Evolutionary conservation across 2,113 vertebrate genomes (phyloP).

Genomic region (Cephalopholis sonnerati): DNA sequence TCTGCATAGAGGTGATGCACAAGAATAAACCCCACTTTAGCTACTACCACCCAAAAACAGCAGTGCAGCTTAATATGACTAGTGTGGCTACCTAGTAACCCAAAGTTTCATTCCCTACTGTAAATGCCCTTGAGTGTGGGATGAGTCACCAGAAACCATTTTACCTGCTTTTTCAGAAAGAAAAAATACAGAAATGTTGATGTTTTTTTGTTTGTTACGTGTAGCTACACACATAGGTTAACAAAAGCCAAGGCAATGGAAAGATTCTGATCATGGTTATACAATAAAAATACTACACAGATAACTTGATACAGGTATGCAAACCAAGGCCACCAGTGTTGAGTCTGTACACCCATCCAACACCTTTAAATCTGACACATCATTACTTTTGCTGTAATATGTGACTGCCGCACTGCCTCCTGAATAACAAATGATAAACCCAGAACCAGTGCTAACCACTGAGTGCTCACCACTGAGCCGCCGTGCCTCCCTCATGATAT

Average conservation of each 20-base stretch:
- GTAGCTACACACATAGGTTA: background rate
- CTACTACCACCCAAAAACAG: too few relatives aligned
- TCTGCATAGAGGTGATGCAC: too few relatives aligned
- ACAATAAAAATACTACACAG: background rate
- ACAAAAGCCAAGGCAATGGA: background rate
- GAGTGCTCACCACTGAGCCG: background rate
- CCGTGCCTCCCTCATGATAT: background rate
- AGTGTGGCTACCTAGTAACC: too few relatives aligned
- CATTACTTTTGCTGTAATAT: background rate
- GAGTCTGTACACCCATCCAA: background rate
- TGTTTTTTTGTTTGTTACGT: too few relatives aligned
- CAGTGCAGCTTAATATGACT: too few relatives aligned
- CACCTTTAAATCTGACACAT: background rate
- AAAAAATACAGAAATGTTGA: too few relatives aligned
- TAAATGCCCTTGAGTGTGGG: too few relatives aligned
- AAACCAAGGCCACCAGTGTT: background rate
- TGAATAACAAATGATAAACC: constrained; percentile 14
- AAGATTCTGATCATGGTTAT: background rate
- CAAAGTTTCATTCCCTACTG: too few relatives aligned
- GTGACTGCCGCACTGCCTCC: background rate
- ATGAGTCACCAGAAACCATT: too few relatives aligned
- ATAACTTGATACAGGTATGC: background rate
- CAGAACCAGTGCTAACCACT: background rate
- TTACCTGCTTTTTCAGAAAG: too few relatives aligned
- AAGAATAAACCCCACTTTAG: too few relatives aligned